Conservation (phyloP, 2,113 vertebrate species). For the Poeciliopsis turrubarensis region DNA sequence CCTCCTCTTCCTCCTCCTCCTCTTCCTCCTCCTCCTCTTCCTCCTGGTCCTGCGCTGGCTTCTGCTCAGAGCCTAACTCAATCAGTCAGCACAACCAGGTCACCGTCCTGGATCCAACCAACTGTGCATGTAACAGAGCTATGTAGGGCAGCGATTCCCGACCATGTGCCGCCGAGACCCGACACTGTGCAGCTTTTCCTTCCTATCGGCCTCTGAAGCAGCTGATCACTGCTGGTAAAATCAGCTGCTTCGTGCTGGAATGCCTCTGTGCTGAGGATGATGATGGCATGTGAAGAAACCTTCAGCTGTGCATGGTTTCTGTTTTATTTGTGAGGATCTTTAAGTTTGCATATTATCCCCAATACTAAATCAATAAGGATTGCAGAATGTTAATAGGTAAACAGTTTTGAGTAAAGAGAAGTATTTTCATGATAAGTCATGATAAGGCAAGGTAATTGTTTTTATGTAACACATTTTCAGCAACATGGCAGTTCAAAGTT, state of each 20-base stretch:
- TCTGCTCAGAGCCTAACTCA: slow-evolving; percentile 74
- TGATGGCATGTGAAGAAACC: slow-evolving; percentile 21
- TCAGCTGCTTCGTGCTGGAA: slow-evolving; percentile 54
- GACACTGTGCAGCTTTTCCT: slow-evolving; percentile 59
- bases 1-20: slow-evolving; percentile 39
- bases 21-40: slow-evolving; percentile 44
- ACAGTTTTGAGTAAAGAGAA: too few species aligned
- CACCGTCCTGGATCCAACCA: slow-evolving; percentile 73
- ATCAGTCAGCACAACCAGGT: slow-evolving; percentile 82
- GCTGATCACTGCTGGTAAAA: slow-evolving; percentile 62
- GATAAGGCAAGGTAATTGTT: too few species aligned
- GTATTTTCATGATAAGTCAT: too few species aligned
- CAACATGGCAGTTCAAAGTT: too few species aligned
- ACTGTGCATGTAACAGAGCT: slow-evolving; percentile 32
- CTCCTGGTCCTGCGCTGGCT: slow-evolving; percentile 60
- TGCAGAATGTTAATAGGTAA: too few species aligned
- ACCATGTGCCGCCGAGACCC: slow-evolving; percentile 64
- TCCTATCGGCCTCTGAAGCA: slow-evolving; percentile 51
- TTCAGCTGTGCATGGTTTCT: background rate
- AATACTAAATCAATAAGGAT: too few species aligned
- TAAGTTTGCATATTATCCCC: too few species aligned
- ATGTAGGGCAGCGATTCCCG: slow-evolving; percentile 68
- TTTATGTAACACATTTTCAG: too few species aligned
- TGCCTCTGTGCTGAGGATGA: slow-evolving; percentile 16
- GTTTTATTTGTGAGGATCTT: too few species aligned